These are phyloP conservation scores for Macquaria australasica DNA, from an alignment of 2,113 vertebrate genomes.

Conservation along the genomic window DNA sequence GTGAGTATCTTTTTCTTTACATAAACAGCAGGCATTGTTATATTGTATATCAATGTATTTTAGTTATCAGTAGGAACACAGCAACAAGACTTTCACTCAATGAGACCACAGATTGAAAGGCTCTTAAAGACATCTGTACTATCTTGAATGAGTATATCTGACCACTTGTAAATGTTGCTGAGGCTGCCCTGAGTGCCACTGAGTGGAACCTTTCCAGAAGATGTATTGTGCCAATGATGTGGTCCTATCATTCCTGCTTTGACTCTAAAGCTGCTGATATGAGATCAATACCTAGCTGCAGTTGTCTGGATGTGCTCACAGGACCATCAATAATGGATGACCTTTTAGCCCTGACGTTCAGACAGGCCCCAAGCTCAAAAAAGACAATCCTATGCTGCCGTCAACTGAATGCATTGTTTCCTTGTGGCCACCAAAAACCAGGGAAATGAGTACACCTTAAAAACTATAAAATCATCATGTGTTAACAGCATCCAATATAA, in stretches of 20 bases:
- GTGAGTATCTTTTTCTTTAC: slow-evolving; percentile 7
- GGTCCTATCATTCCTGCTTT: slow-evolving; percentile 51
- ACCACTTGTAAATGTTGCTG: slow-evolving; percentile 27
- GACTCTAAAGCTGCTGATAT: slow-evolving; percentile 67
- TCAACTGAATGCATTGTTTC: slow-evolving; percentile 14
- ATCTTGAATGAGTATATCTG: neutral
- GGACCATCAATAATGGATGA: slow-evolving; percentile 73
- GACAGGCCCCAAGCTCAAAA: slow-evolving; percentile 19
- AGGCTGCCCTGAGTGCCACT: slow-evolving; percentile 9
- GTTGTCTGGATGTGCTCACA: slow-evolving; percentile 61
- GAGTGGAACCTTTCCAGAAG: slow-evolving; percentile 43
- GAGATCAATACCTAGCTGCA: slow-evolving; percentile 69
- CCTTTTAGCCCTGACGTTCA: slow-evolving; percentile 55
- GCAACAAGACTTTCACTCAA: neutral
- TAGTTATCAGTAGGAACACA: neutral
- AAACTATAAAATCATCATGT: neutral
- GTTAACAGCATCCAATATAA: neutral
- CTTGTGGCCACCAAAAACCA: neutral
- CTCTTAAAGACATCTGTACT: slow-evolving; percentile 19
- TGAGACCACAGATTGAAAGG: slow-evolving; percentile 21
- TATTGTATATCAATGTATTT: slow-evolving; percentile 17
- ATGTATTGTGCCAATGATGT: slow-evolving; percentile 44
- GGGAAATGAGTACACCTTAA: neutral
- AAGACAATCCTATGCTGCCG: slow-evolving; percentile 5
- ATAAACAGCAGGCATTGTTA: neutral